A percentile compares a stretch with the other conserved stretches of the same genome.
Conservation (phyloP, 2,113 vertebrate species). For the Melanotaenia duboulayi region DNA sequence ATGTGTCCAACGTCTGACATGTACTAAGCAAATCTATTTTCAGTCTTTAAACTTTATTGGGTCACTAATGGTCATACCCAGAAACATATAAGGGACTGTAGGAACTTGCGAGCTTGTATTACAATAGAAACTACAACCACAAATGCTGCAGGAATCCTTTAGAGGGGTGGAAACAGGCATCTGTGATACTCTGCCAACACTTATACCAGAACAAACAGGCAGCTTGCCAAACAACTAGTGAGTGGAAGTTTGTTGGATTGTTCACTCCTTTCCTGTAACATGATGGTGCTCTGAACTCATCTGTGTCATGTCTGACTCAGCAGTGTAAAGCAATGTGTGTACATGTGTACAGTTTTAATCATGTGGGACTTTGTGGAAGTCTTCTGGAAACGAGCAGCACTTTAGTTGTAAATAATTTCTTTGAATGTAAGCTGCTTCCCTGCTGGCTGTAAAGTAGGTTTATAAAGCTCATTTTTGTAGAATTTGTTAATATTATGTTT, state of each 20-base stretch:
- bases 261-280: conserved; percentile 5
- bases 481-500: neutral
- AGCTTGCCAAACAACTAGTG: conserved; percentile 6
- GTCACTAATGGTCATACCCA: too few species aligned
- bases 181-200: neutral
- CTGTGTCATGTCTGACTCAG: neutral
- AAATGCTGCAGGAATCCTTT: neutral
- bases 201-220: neutral
- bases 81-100: too few species aligned
- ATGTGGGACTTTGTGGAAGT: conserved; percentile 1
- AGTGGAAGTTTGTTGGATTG: neutral
- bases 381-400: neutral
- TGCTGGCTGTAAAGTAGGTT: neutral
- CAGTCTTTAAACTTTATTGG: too few species aligned
- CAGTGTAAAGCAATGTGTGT: neutral
- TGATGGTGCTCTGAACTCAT: neutral
- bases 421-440: neutral
- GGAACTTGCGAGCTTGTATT: neutral
- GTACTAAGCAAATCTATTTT: too few species aligned
- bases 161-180: neutral
- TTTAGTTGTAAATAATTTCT: too few species aligned
- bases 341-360: neutral
- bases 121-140: neutral
- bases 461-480: too few species aligned
- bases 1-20: too few species aligned